Evolutionary conservation across 2,113 vertebrate species (phyloP).

Genomic region (Oceanodroma tethys): DNA sequence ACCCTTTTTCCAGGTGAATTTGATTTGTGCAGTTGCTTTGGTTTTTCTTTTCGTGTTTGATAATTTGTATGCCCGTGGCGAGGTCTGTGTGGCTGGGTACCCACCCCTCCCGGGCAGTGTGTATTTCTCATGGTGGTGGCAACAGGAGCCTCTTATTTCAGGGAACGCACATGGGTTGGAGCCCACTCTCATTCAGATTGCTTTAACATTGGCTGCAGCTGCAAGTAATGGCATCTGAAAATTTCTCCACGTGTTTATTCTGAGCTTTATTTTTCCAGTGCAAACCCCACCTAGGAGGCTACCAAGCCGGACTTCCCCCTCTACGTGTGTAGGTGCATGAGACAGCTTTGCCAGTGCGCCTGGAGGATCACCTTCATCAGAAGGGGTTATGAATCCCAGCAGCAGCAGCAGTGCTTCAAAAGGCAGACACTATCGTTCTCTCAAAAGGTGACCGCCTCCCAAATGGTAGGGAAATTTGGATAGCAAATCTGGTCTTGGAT

Average conservation of each 20-base stretch:
- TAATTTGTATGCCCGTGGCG: background rate
- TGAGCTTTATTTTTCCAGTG: background rate
- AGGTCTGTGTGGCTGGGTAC: background rate
- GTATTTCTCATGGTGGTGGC: background rate
- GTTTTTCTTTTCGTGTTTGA: background rate
- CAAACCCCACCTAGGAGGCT: background rate
- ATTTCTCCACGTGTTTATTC: background rate
- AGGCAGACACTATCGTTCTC: background rate
- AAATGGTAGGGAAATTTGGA: background rate
- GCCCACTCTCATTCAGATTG: background rate
- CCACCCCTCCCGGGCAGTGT: rapidly evolving
- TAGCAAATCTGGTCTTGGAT: background rate
- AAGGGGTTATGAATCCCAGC: background rate
- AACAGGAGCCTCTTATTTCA: background rate
- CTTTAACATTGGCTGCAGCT: background rate
- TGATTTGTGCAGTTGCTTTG: background rate
- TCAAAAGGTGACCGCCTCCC: background rate
- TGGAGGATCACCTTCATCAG: background rate
- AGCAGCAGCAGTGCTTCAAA: background rate
- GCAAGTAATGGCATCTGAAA: background rate
- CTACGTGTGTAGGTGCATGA: rapidly evolving
- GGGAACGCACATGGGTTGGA: rapidly evolving
- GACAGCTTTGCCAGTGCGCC: background rate
- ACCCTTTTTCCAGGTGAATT: background rate
- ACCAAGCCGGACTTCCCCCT: background rate